Evolutionary conservation across 2,797 vertebrate genomes (phyloP).

Genomic region (Phataginus tetradactyla): DNA sequence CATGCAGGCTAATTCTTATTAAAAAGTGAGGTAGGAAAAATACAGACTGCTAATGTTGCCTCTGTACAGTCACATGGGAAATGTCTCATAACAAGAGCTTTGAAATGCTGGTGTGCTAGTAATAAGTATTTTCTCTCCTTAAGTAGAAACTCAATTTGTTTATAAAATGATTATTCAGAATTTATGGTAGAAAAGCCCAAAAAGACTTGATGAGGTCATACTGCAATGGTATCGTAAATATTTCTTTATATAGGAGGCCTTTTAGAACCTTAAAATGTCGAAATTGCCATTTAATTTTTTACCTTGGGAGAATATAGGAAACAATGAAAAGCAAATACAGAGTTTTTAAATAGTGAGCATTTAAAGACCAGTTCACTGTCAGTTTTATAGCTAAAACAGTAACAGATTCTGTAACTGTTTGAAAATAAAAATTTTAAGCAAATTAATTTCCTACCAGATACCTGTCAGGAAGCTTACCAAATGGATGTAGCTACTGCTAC

Average conservation of each 20-base stretch:
- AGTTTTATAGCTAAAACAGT: neutral
- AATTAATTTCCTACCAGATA: neutral
- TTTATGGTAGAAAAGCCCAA: neutral
- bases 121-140: constrained; percentile 16
- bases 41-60: neutral
- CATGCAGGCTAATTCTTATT: constrained; percentile 17
- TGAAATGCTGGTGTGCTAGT: constrained; percentile 44
- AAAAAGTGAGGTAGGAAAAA: neutral
- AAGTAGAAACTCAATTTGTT: constrained; percentile 46
- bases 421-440: constrained; percentile 33
- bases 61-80: neutral
- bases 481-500: neutral
- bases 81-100: neutral
- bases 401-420: neutral
- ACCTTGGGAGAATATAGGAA: constrained; percentile 5
- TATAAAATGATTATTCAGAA: neutral
- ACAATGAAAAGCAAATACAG: neutral
- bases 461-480: neutral
- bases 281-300: neutral
- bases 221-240: neutral
- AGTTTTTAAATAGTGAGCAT: constrained; percentile 46
- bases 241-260: constrained; percentile 2
- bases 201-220: neutral
- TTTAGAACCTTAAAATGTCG: constrained; percentile 9
- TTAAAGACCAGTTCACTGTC: neutral